Conservation (phyloP, 2,797 vertebrate genomes). For the Clarias fuscus region DNA sequence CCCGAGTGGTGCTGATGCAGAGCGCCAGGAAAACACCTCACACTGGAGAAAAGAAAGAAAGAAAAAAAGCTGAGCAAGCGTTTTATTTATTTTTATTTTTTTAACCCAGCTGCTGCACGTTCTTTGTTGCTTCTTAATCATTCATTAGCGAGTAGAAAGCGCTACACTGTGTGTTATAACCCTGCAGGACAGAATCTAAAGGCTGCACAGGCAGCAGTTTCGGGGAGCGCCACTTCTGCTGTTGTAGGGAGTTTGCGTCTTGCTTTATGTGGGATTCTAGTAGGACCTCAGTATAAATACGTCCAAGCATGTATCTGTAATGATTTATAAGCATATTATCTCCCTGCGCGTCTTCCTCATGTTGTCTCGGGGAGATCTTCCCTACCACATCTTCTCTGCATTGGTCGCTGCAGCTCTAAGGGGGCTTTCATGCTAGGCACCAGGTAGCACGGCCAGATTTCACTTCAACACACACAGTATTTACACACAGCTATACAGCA, state of each 20-base stretch:
- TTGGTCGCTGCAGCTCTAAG: background rate
- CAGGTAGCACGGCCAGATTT: too few species aligned
- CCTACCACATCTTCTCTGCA: background rate
- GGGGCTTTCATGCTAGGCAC: too few species aligned
- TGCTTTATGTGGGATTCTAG: background rate
- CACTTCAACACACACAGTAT: too few species aligned
- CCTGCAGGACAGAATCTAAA: background rate
- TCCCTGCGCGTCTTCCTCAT: background rate
- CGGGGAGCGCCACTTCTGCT: background rate
- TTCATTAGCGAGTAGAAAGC: background rate
- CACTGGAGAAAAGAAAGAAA: background rate
- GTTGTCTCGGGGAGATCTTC: background rate
- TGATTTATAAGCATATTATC: background rate
- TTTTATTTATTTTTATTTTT: background rate
- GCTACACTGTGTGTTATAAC: background rate
- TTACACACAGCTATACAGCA: too few species aligned
- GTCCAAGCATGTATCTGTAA: background rate
- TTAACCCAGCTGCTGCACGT: background rate
- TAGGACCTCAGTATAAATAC: background rate
- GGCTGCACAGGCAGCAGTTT: background rate
- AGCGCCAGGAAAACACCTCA: slow-evolving; percentile 9
- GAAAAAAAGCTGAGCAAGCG: background rate
- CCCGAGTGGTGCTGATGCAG: slow-evolving; percentile 17
- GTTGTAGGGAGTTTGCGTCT: background rate
- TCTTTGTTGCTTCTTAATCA: background rate